Conservation (phyloP, 1,140 invertebrate species). For the Drosophila willistoni region DNA sequence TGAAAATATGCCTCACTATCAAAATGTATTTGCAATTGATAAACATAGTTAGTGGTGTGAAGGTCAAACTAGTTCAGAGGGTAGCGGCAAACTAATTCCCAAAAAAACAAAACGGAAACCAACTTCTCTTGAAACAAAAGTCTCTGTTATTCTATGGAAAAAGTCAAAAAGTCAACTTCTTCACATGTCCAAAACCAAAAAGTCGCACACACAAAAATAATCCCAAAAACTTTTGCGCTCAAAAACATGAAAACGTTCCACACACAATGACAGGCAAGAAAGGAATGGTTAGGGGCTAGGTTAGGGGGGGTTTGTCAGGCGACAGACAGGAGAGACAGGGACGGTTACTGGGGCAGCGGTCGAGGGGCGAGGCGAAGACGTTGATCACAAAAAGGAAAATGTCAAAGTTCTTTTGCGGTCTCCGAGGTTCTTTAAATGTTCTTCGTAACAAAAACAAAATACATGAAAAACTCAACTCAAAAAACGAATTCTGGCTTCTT, state of each 20-base stretch:
- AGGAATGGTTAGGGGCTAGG: background rate
- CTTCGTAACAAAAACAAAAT: constrained; percentile 56
- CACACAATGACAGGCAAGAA: constrained; percentile 59
- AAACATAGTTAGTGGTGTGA: constrained; percentile 29
- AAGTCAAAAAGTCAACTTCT: constrained; percentile 76
- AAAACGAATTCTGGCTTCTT: constrained; percentile 21
- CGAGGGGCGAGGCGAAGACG: constrained; percentile 21
- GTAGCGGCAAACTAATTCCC: constrained; percentile 43
- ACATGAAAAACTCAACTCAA: background rate
- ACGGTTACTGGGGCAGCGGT: background rate
- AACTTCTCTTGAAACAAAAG: constrained; percentile 70
- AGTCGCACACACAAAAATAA: constrained; percentile 70
- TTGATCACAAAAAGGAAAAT: constrained; percentile 79
- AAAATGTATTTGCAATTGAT: constrained; percentile 42
- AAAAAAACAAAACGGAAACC: constrained; percentile 40
- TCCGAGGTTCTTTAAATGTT: constrained; percentile 80
- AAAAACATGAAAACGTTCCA: constrained; percentile 76
- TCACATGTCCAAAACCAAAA: constrained; percentile 71
- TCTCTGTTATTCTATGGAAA: constrained; percentile 77
- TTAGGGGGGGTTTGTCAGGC: background rate
- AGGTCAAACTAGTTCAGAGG: constrained; percentile 53
- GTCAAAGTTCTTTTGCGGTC: constrained; percentile 78
- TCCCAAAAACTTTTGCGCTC: constrained; percentile 77
- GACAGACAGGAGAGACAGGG: background rate
- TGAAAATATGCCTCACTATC: constrained; percentile 32